Percentiles rank a stretch among this genome's conserved stretches.
phyloP scores from a whole-genome alignment of 2,888 invertebrate genomes.

The Serrognathus titanus region DNA sequence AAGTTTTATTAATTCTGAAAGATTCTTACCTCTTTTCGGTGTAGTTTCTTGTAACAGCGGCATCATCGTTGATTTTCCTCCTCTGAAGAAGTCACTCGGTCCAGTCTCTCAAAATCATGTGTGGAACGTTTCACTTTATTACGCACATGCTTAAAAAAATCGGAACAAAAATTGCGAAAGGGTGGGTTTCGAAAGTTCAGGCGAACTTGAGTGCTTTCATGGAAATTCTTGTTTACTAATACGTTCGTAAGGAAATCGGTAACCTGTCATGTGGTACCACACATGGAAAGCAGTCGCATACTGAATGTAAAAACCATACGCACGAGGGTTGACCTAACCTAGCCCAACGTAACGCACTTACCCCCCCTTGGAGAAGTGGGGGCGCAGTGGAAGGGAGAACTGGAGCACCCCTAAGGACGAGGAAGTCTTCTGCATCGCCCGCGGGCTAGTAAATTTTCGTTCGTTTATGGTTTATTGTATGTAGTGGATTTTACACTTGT shows the following conservation, averaged over 20 bases:
- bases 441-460: slow-evolving; percentile 14
- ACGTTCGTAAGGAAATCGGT: background rate
- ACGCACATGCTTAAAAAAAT: too few species aligned
- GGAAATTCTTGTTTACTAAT: too few species aligned
- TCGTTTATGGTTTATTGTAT: slow-evolving; percentile 2
- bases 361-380: slow-evolving; percentile 39
- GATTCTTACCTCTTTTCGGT: slow-evolving; percentile 43
- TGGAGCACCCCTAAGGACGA: slow-evolving; percentile 38
- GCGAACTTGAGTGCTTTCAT: too few species aligned
- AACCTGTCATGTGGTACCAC: slow-evolving; percentile 23
- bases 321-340: slow-evolving; percentile 49
- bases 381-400: slow-evolving; percentile 39
- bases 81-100: too few species aligned
- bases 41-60: slow-evolving; percentile 46
- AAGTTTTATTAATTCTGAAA: background rate
- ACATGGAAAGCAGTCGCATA: slow-evolving; percentile 39
- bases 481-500: slow-evolving; percentile 1
- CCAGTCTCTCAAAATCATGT: too few species aligned
- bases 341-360: slow-evolving; percentile 43
- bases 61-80: slow-evolving; percentile 30
- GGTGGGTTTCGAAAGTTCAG: too few species aligned
- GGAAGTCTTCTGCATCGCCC: slow-evolving; percentile 20
- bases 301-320: slow-evolving; percentile 44
- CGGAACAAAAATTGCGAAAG: too few species aligned
- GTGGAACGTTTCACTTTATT: too few species aligned